A percentile compares a stretch with the other conserved stretches of the same genome.
These are phyloP conservation scores for Orchesella cincta DNA, from an alignment of 1,140 invertebrate species.

Conservation along the genomic window DNA sequence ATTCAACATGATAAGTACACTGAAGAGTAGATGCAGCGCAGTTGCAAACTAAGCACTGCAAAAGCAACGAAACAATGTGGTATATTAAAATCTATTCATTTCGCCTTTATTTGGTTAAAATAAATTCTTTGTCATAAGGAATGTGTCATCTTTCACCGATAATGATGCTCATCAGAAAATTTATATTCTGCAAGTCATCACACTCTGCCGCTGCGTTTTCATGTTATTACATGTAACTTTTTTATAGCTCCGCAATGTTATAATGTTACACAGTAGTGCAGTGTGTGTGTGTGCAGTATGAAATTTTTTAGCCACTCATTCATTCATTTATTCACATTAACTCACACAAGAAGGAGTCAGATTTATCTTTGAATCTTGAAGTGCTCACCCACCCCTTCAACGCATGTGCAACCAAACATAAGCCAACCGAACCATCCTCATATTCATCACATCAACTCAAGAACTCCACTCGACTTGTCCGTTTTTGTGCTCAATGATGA, in stretches of 20 bases:
- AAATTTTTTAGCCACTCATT: background rate
- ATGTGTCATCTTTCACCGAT: constrained; percentile 14
- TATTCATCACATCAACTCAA: background rate
- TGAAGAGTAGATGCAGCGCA: too few species aligned
- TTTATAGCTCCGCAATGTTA: background rate
- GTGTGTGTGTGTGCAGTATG: background rate
- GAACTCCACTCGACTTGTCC: background rate
- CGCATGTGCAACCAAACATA: background rate
- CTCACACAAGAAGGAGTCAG: too few species aligned
- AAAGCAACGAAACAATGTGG: background rate
- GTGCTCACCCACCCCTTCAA: constrained; percentile 1
- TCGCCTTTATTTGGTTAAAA: too few species aligned
- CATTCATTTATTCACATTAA: too few species aligned
- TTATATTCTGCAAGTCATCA: constrained; percentile 18
- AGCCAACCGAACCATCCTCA: background rate
- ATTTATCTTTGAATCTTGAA: background rate
- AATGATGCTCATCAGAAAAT: constrained; percentile 3
- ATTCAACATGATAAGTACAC: too few species aligned
- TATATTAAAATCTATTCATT: background rate
- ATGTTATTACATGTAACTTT: background rate
- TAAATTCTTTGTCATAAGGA: background rate
- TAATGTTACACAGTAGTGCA: background rate
- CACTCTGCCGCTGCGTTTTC: background rate
- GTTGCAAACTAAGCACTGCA: too few species aligned
- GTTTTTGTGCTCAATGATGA: background rate